A percentile compares a stretch with the other conserved stretches of the same genome.
These are phyloP conservation scores for Geotrypetes seraphini DNA, from an alignment of 2,797 vertebrate genomes.

Conservation along the genomic window DNA sequence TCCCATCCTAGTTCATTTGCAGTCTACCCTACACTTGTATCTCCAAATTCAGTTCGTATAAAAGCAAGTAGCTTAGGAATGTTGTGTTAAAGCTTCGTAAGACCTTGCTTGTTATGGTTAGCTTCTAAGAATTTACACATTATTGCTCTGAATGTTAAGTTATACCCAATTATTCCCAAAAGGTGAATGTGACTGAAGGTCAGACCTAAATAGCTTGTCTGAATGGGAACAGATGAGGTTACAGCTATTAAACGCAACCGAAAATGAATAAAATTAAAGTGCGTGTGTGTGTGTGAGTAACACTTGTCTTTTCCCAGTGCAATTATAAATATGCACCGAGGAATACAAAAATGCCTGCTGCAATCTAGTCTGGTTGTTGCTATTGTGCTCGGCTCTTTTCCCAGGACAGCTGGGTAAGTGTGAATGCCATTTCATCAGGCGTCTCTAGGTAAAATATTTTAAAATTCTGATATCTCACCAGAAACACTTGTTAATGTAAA, in stretches of 20 bases:
- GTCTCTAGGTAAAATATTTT: constrained; percentile 15
- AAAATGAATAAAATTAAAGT: constrained; percentile 14
- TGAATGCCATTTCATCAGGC: constrained; percentile 39
- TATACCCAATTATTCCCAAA: constrained; percentile 8
- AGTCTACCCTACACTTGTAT: too few species aligned
- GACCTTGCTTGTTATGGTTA: background rate
- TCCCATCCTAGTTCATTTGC: background rate
- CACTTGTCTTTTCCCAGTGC: constrained; percentile 5
- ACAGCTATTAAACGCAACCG: constrained; percentile 2
- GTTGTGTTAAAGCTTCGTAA: background rate
- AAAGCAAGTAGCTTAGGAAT: background rate
- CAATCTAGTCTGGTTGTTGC: constrained; percentile 40
- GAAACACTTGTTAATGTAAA: constrained; percentile 8
- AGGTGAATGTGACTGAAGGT: constrained; percentile 9
- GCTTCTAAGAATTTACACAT: background rate
- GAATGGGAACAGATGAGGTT: constrained; percentile 19
- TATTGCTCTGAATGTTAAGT: constrained; percentile 4
- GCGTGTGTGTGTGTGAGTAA: background rate
- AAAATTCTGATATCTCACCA: constrained; percentile 7
- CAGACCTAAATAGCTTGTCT: constrained; percentile 1
- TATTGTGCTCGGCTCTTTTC: background rate
- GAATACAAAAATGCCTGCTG: constrained; percentile 34
- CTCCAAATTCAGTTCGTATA: fast-evolving
- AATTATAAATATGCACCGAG: constrained; percentile 2
- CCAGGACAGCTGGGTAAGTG: background rate